Conservation (phyloP, 2,888 invertebrate genomes). For the Elaeidobius kamerunicus region DNA sequence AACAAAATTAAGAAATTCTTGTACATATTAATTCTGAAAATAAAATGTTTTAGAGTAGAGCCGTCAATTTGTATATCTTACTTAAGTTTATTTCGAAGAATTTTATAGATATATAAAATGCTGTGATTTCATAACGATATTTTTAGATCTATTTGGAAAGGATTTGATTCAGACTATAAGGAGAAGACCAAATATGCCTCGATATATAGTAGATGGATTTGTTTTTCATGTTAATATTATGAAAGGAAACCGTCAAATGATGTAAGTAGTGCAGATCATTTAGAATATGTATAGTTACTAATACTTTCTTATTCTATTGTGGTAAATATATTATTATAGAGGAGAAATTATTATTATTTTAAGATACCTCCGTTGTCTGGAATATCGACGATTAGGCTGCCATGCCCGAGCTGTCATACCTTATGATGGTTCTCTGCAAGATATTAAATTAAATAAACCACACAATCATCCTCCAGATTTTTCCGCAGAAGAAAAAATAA, state of each 20-base stretch:
- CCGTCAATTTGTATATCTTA: no score
- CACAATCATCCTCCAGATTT: constrained; percentile 48
- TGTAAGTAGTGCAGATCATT: no score
- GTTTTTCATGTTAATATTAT: constrained; percentile 49
- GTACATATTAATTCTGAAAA: no score
- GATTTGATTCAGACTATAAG: constrained; percentile 35
- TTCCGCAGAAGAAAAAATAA: constrained; percentile 47
- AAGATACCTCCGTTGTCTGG: constrained; percentile 46
- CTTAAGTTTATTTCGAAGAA: no score
- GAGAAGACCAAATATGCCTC: constrained; percentile 46
- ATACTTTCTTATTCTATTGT: no score
- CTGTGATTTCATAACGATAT: constrained; percentile 15
- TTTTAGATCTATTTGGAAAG: constrained; percentile 36
- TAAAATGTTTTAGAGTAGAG: no score
- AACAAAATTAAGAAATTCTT: constrained; percentile 13
- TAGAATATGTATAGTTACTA: no score
- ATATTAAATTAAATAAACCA: constrained; percentile 46
- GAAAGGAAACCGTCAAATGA: constrained; percentile 48
- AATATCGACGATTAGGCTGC: constrained; percentile 47
- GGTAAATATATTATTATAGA: no score
- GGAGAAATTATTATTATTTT: no score
- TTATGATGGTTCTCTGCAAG: constrained; percentile 44
- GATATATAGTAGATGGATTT: constrained; percentile 49
- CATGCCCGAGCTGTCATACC: constrained; percentile 47
- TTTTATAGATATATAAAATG: no score